Conservation (phyloP, 2,797 vertebrate species). For the Sciurus carolinensis region DNA sequence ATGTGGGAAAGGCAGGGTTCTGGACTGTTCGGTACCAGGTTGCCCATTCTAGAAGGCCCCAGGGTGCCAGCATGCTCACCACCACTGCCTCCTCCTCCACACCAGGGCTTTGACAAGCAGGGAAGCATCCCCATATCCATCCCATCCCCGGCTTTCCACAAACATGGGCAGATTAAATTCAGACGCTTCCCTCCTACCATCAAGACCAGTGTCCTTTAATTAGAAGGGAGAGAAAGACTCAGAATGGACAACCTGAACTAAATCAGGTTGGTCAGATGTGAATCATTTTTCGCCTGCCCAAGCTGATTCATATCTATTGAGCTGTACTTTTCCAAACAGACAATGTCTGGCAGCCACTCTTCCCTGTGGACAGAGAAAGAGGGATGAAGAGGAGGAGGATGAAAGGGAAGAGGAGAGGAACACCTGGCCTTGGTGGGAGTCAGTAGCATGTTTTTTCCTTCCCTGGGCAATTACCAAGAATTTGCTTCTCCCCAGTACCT, state of each 20-base stretch:
- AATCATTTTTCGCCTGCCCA: conserved; percentile 61
- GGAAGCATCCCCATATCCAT: neutral
- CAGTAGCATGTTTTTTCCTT: neutral
- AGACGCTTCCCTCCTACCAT: conserved; percentile 22
- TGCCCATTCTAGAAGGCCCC: no score
- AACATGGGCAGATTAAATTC: conserved; percentile 23
- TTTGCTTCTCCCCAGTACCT: neutral
- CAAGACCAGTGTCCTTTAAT: conserved; percentile 63
- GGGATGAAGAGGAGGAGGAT: neutral
- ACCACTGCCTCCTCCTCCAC: neutral
- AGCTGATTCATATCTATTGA: conserved; percentile 72
- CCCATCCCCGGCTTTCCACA: conserved; percentile 8
- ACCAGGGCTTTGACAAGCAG: neutral
- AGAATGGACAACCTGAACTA: neutral
- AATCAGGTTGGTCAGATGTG: conserved; percentile 38
- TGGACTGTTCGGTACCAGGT: neutral
- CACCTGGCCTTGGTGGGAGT: neutral
- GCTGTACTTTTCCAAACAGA: conserved; percentile 75
- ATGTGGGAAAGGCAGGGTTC: neutral
- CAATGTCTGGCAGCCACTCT: conserved; percentile 15
- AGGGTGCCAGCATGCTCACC: neutral
- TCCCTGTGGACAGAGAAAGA: neutral
- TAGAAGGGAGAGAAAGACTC: conserved; percentile 57
- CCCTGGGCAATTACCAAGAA: neutral
- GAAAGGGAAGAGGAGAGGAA: neutral